These are phyloP conservation scores for Pitta sordida DNA, from an alignment of 2,113 vertebrate species.

Conservation along the genomic window DNA sequence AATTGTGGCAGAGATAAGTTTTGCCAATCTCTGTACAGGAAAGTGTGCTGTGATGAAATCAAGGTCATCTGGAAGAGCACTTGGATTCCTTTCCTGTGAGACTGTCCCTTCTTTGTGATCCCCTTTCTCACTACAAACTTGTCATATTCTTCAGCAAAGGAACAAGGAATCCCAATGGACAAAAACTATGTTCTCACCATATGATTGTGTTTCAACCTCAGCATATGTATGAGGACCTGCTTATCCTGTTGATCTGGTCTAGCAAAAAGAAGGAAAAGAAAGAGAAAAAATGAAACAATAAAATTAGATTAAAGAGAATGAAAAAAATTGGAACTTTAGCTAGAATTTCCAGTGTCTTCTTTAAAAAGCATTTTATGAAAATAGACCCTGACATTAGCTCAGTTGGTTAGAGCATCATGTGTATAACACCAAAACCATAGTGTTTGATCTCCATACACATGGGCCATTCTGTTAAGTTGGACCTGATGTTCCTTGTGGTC, in stretches of 20 bases:
- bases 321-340: not conserved
- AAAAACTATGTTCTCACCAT: not conserved
- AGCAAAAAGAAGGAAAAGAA: not conserved
- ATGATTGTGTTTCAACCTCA: not conserved
- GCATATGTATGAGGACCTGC: not conserved
- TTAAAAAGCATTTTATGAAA: not conserved
- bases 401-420: not conserved
- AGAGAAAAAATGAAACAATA: not conserved
- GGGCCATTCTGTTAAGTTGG: not conserved
- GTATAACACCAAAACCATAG: not conserved
- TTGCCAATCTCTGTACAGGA: not conserved
- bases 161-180: not conserved
- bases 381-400: not conserved
- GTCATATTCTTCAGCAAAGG: not conserved
- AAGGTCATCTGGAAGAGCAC: not conserved
- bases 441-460: not conserved
- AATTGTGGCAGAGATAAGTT: not conserved
- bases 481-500: not conserved
- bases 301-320: not conserved
- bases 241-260: not conserved
- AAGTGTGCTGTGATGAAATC: not conserved
- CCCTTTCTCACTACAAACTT: not conserved
- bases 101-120: not conserved
- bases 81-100: not conserved
- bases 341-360: not conserved